These are phyloP conservation scores for Pyrocoelia pectoralis DNA, from an alignment of 2,888 invertebrate genomes.

Conservation along the genomic window DNA sequence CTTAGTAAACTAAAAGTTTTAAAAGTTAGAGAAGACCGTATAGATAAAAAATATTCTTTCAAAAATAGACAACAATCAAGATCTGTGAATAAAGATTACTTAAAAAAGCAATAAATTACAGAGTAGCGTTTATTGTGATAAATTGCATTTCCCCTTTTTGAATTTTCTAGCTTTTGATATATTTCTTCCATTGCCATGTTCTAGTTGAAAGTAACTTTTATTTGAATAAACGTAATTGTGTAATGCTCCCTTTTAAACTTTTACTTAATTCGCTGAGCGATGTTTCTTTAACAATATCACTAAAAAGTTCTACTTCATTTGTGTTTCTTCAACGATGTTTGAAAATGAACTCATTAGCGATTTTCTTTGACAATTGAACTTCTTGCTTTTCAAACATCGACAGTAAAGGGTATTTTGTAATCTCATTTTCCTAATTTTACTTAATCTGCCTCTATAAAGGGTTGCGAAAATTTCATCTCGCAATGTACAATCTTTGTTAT, in stretches of 20 bases:
- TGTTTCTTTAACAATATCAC: background rate
- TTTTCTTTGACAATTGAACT: constrained; percentile 11
- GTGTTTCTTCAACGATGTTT: background rate
- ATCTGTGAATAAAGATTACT: background rate
- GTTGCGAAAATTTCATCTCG: too few relatives aligned
- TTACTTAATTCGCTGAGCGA: background rate
- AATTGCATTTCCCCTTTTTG: too few relatives aligned
- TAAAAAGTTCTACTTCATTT: background rate
- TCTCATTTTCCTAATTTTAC: background rate
- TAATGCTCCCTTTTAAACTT: background rate
- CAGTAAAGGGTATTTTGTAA: background rate
- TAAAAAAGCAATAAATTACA: background rate
- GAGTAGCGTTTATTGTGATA: too few relatives aligned
- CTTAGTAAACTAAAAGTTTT: background rate
- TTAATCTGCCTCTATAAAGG: too few relatives aligned
- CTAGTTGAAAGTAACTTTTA: background rate
- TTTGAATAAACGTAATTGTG: background rate
- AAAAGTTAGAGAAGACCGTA: background rate
- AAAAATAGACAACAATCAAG: background rate
- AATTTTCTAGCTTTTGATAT: too few relatives aligned
- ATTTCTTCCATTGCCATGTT: background rate
- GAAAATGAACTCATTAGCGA: constrained; percentile 9
- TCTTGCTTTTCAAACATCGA: constrained; percentile 19
- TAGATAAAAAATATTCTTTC: constrained; percentile 1
- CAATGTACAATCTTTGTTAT: too few relatives aligned